These are phyloP conservation scores for Gortyna flavago DNA, from an alignment of 2,888 invertebrate species.

Conservation along the genomic window DNA sequence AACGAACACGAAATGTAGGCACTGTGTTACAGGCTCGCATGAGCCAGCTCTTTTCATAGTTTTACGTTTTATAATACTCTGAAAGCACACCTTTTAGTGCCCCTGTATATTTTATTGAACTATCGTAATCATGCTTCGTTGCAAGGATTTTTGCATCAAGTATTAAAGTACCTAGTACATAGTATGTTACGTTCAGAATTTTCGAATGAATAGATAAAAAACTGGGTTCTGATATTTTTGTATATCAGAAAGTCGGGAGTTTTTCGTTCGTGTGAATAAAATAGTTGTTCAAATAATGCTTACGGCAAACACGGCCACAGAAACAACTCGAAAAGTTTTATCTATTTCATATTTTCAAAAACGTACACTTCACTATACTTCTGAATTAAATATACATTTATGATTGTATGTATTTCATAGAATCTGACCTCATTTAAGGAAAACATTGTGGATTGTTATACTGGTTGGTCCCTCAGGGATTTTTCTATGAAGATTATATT, in stretches of 20 bases:
- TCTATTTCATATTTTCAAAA: slow-evolving; percentile 15
- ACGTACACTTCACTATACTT: not conserved
- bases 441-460: not conserved
- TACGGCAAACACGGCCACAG: slow-evolving; percentile 15
- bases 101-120: slow-evolving; percentile 45
- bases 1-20: slow-evolving; percentile 62
- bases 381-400: not conserved
- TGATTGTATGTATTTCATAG: slow-evolving; percentile 12
- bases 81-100: slow-evolving; percentile 51
- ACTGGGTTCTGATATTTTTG: slow-evolving; percentile 19
- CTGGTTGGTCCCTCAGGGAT: not conserved
- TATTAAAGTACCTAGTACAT: slow-evolving; percentile 1
- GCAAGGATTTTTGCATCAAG: slow-evolving; percentile 19
- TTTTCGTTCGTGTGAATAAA: slow-evolving; percentile 21
- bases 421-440: not conserved
- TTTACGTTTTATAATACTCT: slow-evolving; percentile 56
- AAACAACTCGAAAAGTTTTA: slow-evolving; percentile 12
- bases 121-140: slow-evolving; percentile 43
- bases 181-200: slow-evolving; percentile 7
- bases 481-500: not conserved
- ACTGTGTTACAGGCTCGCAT: slow-evolving; percentile 54
- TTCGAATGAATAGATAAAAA: slow-evolving; percentile 27
- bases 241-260: slow-evolving; percentile 7
- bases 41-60: slow-evolving; percentile 58
- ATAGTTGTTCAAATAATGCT: slow-evolving; percentile 22